Evolutionary conservation across 2,113 vertebrate species (phyloP).

Genomic region (Trichomycterus rosablanca): DNA sequence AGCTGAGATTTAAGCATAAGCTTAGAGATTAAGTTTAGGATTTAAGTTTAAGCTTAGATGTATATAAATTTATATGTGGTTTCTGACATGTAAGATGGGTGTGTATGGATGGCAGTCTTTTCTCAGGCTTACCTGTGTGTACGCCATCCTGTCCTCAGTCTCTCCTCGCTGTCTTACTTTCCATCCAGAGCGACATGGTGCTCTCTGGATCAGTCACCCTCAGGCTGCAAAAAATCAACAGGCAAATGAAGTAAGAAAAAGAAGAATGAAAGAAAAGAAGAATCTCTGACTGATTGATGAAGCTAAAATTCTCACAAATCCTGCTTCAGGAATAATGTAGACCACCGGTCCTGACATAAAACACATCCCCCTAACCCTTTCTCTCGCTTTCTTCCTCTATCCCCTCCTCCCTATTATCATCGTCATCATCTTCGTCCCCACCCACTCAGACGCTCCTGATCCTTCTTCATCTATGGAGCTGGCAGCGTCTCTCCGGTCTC

Average conservation of each 20-base stretch:
- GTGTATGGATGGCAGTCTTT: no score
- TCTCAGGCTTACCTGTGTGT: conserved; percentile 45
- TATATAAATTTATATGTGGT: no score
- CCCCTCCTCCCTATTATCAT: conserved; percentile 25
- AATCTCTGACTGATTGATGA: background rate
- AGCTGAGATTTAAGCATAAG: no score
- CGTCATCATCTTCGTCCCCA: conserved; percentile 31
- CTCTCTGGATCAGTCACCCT: conserved; percentile 15
- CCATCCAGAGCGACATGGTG: conserved; percentile 35
- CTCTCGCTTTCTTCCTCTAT: background rate
- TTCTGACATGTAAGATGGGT: no score
- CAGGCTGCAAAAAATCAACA: no score
- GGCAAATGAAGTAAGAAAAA: no score
- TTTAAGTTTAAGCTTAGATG: no score
- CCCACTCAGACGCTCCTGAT: conserved; percentile 38
- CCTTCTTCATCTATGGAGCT: conserved; percentile 9
- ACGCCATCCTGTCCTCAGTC: conserved; percentile 44
- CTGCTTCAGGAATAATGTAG: conserved; percentile 22
- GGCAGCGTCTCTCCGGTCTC: conserved; percentile 21
- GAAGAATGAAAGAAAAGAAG: background rate
- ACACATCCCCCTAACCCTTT: conserved; percentile 1
- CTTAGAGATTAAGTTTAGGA: no score
- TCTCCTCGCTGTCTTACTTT: conserved; percentile 20
- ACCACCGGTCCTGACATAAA: conserved; percentile 20
- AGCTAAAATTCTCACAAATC: conserved; percentile 1